Evolutionary conservation across 1,140 invertebrate species (phyloP), one percentile per base, ranked within the genome.

Genomic region (Rhopalosiphum padi): DNA sequence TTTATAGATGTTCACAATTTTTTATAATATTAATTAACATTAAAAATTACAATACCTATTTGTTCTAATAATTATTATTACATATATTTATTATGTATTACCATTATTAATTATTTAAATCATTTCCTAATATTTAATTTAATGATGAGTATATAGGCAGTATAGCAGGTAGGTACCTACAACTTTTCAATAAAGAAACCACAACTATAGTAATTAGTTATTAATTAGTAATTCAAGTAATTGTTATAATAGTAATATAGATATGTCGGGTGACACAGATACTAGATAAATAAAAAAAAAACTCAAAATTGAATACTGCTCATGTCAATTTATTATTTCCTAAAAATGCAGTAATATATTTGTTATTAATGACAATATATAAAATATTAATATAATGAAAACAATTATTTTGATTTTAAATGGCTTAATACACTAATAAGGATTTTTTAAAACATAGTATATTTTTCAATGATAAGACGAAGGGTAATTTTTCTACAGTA

Each of bases 391-490:
- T 53, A 30, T 53, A 30, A 90, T 35, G 25, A 68, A 90, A 68
- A 68, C 25, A 48, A 48, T 48, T 43, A 48, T 92, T 93, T 93
- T 93, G 91, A 93, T 93, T 93, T 93, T 53, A 53, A 37, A 37
- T 86, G 41, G 53, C 91, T 93, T 93, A 93, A 93, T 41, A n/a
- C 60, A n/a, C 48, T 93, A 93, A 86, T 53, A 86, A 92, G 15
- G 77, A 7, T 21, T 68, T 68, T 41, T 35, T 82, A 37, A 5
- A 11, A 51, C 53, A 82, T 30, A 83, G n/a, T 83, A n/a, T 83
- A n/a, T 83, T 92, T n/a, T 92, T 46, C 25, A 92, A 46, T 82
- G 90, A 11, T 43, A 77, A 91, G 23, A 48, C 22, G 90, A 91
- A 91, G 90, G 48, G 35, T 82, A 25, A 37, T 25, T 46, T n/a